Conservation (phyloP, 2,113 vertebrate species). For the Phaetusa simplex region DNA sequence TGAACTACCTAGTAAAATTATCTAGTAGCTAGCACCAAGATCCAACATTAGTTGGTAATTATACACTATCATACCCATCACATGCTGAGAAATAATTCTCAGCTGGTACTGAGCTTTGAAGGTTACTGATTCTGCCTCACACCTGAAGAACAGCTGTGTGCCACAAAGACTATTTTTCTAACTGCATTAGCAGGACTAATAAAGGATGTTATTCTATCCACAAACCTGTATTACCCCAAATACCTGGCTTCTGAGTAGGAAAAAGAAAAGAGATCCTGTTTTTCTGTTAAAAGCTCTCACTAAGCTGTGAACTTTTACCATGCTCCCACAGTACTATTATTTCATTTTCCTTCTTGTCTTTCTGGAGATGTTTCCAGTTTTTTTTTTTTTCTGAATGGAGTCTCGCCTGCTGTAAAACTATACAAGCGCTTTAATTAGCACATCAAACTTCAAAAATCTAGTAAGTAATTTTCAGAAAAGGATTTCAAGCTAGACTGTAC, state of each 20-base stretch:
- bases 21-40: background rate
- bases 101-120: background rate
- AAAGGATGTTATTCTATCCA: background rate
- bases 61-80: background rate
- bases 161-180: background rate
- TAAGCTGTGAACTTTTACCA: background rate
- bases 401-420: background rate
- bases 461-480: background rate
- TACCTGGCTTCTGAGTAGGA: background rate
- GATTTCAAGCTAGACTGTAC: conserved; percentile 2
- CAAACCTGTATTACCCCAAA: background rate
- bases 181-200: background rate
- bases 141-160: background rate
- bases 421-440: background rate
- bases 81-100: background rate
- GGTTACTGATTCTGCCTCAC: background rate
- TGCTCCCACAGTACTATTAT: background rate
- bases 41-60: background rate
- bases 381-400: background rate
- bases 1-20: background rate
- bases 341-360: background rate
- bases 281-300: background rate
- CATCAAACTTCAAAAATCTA: background rate
- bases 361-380: background rate
- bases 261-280: background rate